phyloP scores from a whole-genome alignment of 2,888 invertebrate genomes.

The Operophtera brumata region DNA sequence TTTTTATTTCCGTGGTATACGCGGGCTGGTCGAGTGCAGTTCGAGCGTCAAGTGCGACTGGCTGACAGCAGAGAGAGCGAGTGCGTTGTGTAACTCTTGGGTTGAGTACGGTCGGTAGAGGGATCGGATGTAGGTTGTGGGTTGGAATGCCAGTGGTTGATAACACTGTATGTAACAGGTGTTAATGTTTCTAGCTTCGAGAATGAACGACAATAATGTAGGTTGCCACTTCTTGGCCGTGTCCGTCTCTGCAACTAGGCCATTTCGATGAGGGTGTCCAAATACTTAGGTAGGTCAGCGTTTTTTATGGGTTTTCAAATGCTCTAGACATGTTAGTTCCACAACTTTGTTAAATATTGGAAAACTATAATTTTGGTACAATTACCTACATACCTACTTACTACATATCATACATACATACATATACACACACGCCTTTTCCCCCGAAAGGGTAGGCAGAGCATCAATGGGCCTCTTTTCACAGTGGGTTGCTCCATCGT shows the following conservation, averaged over 20 bases:
- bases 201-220: not conserved
- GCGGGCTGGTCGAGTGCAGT: constrained; percentile 37
- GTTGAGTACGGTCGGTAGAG: constrained; percentile 10
- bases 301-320: not conserved
- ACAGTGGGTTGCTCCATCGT: too few relatives aligned
- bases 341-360: too few relatives aligned
- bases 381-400: too few relatives aligned
- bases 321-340: too few relatives aligned
- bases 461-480: too few relatives aligned
- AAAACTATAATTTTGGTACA: too few relatives aligned
- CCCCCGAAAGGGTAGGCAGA: too few relatives aligned
- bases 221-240: not conserved
- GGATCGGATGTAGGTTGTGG: constrained; percentile 27
- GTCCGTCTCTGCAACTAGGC: not conserved
- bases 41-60: constrained; percentile 64
- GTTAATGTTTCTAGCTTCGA: constrained; percentile 5
- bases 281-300: not conserved
- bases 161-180: constrained; percentile 22
- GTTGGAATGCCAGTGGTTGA: constrained; percentile 21
- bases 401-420: too few relatives aligned
- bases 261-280: not conserved
- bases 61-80: constrained; percentile 36
- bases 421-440: too few relatives aligned
- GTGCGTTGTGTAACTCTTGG: constrained; percentile 41
- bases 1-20: constrained; percentile 27